Conservation (phyloP, 2,888 invertebrate genomes). For the Thumatha senex region DNA sequence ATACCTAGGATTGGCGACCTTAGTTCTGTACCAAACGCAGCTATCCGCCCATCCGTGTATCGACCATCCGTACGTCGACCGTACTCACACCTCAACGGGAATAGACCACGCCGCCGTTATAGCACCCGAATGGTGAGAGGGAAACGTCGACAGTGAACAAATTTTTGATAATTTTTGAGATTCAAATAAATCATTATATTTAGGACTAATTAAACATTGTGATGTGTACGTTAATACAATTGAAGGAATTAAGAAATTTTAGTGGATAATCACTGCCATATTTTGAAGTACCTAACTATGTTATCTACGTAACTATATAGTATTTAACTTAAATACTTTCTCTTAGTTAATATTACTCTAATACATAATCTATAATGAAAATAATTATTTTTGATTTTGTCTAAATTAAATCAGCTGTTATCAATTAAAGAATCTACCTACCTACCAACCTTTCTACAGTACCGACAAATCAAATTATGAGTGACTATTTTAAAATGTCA, state of each 20-base stretch:
- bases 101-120: slow-evolving; percentile 6
- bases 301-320: slow-evolving; percentile 21
- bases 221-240: slow-evolving; percentile 25
- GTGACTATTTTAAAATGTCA: slow-evolving; percentile 8
- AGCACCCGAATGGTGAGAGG: slow-evolving; percentile 46
- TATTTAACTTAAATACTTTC: slow-evolving; percentile 17
- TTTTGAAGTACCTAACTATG: slow-evolving; percentile 16
- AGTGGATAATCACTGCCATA: slow-evolving; percentile 34
- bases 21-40: slow-evolving; percentile 61
- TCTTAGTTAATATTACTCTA: slow-evolving; percentile 13
- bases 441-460: no score
- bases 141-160: slow-evolving; percentile 46
- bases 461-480: no score
- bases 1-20: slow-evolving; percentile 49
- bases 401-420: background rate
- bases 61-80: slow-evolving; percentile 29
- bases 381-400: background rate
- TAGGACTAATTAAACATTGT: slow-evolving; percentile 29
- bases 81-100: background rate
- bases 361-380: background rate
- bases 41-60: slow-evolving; percentile 30
- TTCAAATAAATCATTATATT: slow-evolving; percentile 23
- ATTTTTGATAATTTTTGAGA: slow-evolving; percentile 15
- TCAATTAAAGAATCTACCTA: background rate
- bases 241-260: slow-evolving; percentile 12